Percentiles rank a stretch among this genome's conserved stretches.
These are phyloP conservation scores for Polydrusus tereticollis DNA, from an alignment of 2,888 invertebrate genomes.

Conservation along the genomic window DNA sequence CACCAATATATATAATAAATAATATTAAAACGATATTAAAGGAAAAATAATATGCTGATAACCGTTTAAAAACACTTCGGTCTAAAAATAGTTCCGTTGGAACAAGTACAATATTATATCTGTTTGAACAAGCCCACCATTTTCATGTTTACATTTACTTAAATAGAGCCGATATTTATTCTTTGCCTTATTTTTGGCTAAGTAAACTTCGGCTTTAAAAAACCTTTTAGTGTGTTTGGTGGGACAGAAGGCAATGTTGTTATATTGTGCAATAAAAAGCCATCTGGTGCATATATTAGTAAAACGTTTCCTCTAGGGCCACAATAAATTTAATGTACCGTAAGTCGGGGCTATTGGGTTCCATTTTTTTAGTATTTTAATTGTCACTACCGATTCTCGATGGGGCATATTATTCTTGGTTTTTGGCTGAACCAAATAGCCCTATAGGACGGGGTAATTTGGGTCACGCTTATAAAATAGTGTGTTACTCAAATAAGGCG, in stretches of 20 bases:
- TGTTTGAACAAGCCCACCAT: background rate
- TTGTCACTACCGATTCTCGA: too few relatives aligned
- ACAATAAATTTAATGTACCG: too few relatives aligned
- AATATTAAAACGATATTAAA: background rate
- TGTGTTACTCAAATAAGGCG: too few relatives aligned
- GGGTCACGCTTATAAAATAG: too few relatives aligned
- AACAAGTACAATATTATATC: constrained; percentile 1
- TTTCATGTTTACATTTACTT: constrained; percentile 8
- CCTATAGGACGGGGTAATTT: too few relatives aligned
- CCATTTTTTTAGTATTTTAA: too few relatives aligned
- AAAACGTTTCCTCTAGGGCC: too few relatives aligned
- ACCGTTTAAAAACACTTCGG: background rate
- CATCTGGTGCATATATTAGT: too few relatives aligned
- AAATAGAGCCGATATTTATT: constrained; percentile 2
- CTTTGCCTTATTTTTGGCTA: background rate
- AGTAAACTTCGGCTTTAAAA: constrained; percentile 3
- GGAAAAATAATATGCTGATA: background rate
- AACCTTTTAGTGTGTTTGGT: background rate
- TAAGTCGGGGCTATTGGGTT: too few relatives aligned
- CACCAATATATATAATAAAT: too few relatives aligned
- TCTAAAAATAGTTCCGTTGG: background rate
- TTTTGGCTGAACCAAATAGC: too few relatives aligned
- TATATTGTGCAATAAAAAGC: background rate
- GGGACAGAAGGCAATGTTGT: background rate
- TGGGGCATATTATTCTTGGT: too few relatives aligned